phyloP scores from a whole-genome alignment of 2,888 invertebrate genomes.

The Branchipolynoe longqiensis region DNA sequence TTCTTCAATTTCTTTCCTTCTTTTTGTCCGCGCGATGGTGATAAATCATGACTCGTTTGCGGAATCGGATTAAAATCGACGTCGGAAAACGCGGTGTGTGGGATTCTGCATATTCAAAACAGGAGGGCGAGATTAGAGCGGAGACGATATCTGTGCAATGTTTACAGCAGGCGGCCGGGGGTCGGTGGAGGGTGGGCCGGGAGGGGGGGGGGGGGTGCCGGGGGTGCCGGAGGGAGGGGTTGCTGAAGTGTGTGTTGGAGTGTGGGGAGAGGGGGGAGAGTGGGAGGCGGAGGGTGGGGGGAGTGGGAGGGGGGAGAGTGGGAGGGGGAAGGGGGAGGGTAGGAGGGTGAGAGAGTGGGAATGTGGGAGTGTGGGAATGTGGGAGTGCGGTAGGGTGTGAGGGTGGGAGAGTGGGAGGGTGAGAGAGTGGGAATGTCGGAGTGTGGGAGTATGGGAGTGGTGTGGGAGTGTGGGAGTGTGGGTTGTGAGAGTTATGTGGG shows the following conservation, averaged over 20 bases:
- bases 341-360: too few species aligned
- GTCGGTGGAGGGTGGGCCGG: neutral
- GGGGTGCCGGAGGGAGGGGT: neutral
- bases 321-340: too few species aligned
- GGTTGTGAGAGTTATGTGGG: too few species aligned
- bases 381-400: too few species aligned
- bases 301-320: conserved; percentile 11
- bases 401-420: too few species aligned
- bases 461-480: too few species aligned
- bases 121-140: neutral
- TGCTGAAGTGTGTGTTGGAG: neutral
- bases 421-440: too few species aligned
- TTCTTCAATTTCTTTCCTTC: too few species aligned
- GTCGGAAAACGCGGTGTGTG: conserved; percentile 17
- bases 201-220: neutral
- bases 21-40: neutral
- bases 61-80: conserved; percentile 48
- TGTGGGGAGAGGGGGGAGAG: neutral
- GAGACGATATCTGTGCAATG: conserved; percentile 4
- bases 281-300: neutral
- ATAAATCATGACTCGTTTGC: conserved; percentile 43
- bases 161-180: conserved; percentile 4
- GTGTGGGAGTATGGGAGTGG: too few species aligned
- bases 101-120: conserved; percentile 47
- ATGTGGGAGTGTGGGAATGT: too few species aligned